These are phyloP conservation scores for Cremastobaeus sp. DNA, from an alignment of 2,888 invertebrate genomes.

Conservation along the genomic window DNA sequence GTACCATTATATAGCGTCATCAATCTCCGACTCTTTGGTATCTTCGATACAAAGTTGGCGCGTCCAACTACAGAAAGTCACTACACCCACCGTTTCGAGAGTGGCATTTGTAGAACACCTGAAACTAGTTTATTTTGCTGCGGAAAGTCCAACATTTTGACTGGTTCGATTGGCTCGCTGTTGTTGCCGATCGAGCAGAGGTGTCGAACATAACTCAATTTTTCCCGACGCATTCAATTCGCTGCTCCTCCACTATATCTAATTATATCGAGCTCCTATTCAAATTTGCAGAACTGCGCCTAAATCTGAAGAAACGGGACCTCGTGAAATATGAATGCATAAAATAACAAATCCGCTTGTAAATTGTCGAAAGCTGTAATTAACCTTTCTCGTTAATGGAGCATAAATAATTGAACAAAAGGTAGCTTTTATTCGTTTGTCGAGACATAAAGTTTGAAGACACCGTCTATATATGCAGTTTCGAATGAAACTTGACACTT, in stretches of 20 bases:
- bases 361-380: slow-evolving; percentile 1
- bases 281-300: too few relatives aligned
- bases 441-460: slow-evolving; percentile 26
- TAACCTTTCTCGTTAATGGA: slow-evolving; percentile 4
- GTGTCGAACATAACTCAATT: slow-evolving; percentile 9
- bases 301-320: too few relatives aligned
- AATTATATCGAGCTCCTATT: too few relatives aligned
- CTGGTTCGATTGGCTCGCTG: too few relatives aligned
- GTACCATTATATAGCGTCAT: slow-evolving; percentile 29
- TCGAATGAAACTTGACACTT: slow-evolving; percentile 38
- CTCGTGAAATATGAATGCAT: too few relatives aligned
- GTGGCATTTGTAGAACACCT: slow-evolving; percentile 28
- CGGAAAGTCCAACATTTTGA: slow-evolving; percentile 17
- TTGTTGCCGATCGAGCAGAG: too few relatives aligned
- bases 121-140: slow-evolving; percentile 27
- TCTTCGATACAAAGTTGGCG: slow-evolving; percentile 23
- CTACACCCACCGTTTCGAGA: neutral
- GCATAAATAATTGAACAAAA: slow-evolving; percentile 39
- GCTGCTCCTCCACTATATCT: too few relatives aligned
- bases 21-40: slow-evolving; percentile 18
- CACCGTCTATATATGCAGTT: slow-evolving; percentile 21
- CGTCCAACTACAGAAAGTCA: slow-evolving; percentile 26
- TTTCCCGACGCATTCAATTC: too few relatives aligned
- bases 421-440: slow-evolving; percentile 17
- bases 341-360: neutral